These are phyloP conservation scores for Ctenochaetus hawaiiensis DNA, from an alignment of 2,797 vertebrate genomes.

Conservation along the genomic window DNA sequence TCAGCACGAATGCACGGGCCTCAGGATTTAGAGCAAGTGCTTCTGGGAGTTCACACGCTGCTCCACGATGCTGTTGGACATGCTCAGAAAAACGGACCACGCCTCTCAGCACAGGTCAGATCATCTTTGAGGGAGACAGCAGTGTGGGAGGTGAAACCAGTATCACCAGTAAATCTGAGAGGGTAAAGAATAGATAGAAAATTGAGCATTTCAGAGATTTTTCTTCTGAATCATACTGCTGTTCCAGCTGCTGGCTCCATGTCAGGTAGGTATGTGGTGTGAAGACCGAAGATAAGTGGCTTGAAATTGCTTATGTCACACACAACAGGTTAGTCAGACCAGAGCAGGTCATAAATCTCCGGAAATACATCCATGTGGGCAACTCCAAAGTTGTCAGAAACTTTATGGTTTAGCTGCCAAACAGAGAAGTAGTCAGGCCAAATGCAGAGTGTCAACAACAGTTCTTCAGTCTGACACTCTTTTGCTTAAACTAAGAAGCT, in stretches of 20 bases:
- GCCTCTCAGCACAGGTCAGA: slow-evolving; percentile 86
- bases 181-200: too few relatives aligned
- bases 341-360: slow-evolving; percentile 28
- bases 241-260: slow-evolving; percentile 9
- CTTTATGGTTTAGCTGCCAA: neutral
- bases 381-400: slow-evolving; percentile 13
- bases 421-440: neutral
- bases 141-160: slow-evolving; percentile 2
- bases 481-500: slow-evolving; percentile 1
- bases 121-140: slow-evolving; percentile 6
- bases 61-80: slow-evolving; percentile 86
- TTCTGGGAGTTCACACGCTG: slow-evolving; percentile 86
- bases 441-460: slow-evolving; percentile 1
- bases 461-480: neutral
- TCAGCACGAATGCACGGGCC: slow-evolving; percentile 83
- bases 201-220: neutral
- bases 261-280: slow-evolving; percentile 18
- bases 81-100: slow-evolving; percentile 77
- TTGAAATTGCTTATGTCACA: slow-evolving; percentile 41
- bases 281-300: slow-evolving; percentile 30
- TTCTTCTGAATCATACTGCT: neutral
- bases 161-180: slow-evolving; percentile 8
- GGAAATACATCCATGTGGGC: slow-evolving; percentile 54
- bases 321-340: slow-evolving; percentile 18
- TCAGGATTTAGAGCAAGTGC: slow-evolving; percentile 85